Conservation (phyloP, 1,140 invertebrate genomes). For the Eubasilissa regina region DNA sequence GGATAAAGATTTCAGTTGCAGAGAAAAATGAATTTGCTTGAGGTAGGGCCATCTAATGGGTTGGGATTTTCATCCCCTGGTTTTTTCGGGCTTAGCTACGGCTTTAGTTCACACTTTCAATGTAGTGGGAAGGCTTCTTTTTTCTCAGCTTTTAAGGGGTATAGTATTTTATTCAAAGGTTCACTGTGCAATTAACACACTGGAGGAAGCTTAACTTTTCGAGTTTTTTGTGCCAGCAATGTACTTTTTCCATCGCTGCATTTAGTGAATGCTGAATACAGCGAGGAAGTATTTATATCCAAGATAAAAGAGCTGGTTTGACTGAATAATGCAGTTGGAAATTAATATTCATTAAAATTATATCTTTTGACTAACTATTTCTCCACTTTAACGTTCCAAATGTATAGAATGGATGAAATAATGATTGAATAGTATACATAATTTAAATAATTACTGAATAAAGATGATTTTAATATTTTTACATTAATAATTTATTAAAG, state of each 20-base stretch:
- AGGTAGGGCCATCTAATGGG: background rate
- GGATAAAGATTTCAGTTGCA: conserved; percentile 12
- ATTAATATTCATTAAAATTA: too few relatives aligned
- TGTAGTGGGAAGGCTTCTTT: background rate
- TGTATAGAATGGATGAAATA: too few relatives aligned
- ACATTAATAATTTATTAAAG: too few relatives aligned
- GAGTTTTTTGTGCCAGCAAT: background rate
- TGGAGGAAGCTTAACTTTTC: background rate
- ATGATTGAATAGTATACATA: too few relatives aligned
- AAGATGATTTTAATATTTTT: too few relatives aligned
- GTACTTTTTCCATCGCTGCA: conserved; percentile 9
- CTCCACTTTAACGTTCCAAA: too few relatives aligned
- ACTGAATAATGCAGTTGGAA: background rate
- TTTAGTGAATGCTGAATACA: conserved; percentile 1
- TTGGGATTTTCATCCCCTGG: background rate
- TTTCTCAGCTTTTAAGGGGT: conserved; percentile 14
- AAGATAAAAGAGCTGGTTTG: background rate
- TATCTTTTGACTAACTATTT: conserved; percentile 1
- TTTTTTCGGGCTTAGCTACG: conserved; percentile 6
- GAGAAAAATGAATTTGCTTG: conserved; percentile 28
- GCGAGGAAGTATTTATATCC: too few relatives aligned
- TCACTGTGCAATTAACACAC: conserved; percentile 32
- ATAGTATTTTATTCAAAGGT: conserved; percentile 30
- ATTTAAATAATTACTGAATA: too few relatives aligned
- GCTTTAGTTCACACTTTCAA: background rate